phyloP scores from a whole-genome alignment of 2,113 vertebrate genomes.

The Podiceps cristatus region DNA sequence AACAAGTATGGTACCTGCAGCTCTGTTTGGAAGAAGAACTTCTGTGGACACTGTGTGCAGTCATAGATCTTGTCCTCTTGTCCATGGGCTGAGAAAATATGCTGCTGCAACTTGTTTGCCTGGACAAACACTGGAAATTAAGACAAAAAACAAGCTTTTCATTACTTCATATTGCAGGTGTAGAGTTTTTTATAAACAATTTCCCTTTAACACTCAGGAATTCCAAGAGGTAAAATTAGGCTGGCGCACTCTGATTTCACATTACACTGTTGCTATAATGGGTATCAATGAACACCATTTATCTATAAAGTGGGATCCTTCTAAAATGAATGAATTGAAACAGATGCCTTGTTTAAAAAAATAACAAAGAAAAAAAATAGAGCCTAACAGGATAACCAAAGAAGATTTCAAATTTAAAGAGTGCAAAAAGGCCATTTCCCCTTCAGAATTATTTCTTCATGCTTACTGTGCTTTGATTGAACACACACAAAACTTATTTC shows the following conservation, averaged over 20 bases:
- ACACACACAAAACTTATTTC: slow-evolving; percentile 62
- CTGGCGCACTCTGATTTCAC: background rate
- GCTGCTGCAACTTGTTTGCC: slow-evolving; percentile 98
- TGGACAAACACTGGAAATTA: slow-evolving; percentile 93
- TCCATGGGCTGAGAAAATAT: slow-evolving; percentile 98
- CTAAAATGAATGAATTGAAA: background rate
- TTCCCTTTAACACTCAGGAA: background rate
- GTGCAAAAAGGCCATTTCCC: slow-evolving; percentile 52
- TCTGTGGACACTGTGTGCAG: slow-evolving; percentile 98
- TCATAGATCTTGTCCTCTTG: slow-evolving; percentile 99
- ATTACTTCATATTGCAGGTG: slow-evolving; percentile 3
- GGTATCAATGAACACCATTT: background rate
- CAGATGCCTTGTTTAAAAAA: background rate
- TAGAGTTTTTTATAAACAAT: background rate
- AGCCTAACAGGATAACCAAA: background rate
- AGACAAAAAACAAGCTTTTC: slow-evolving; percentile 53
- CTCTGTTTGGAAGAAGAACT: slow-evolving; percentile 99
- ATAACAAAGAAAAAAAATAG: background rate
- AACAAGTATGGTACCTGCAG: slow-evolving; percentile 87
- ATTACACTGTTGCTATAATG: slow-evolving; percentile 2
- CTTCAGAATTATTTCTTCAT: slow-evolving; percentile 62
- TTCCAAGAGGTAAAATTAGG: slow-evolving; percentile 34
- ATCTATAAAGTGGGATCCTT: background rate
- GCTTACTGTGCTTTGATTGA: slow-evolving; percentile 30
- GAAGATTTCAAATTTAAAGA: slow-evolving; percentile 44